Conservation (phyloP, 2,888 invertebrate genomes). For the Philhelius pedissequus region DNA sequence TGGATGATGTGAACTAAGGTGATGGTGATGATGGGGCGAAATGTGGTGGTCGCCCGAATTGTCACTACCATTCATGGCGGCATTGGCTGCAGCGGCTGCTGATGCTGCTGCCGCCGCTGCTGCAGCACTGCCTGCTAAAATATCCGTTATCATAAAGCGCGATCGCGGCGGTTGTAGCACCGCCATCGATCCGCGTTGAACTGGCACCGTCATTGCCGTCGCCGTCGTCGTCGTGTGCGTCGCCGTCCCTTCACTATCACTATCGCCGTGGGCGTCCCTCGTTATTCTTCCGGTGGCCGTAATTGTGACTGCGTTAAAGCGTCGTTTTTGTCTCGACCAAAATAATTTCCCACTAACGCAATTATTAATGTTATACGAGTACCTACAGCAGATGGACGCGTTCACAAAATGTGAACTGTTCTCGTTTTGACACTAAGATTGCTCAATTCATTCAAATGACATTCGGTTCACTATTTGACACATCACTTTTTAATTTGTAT, state of each 20-base stretch:
- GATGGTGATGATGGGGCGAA: conserved; percentile 68
- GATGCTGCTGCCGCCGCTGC: conserved; percentile 76
- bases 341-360: conserved; percentile 8
- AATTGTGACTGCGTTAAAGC: conserved; percentile 64
- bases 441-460: conserved; percentile 16
- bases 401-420: conserved; percentile 37
- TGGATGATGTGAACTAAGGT: conserved; percentile 65
- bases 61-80: conserved; percentile 66
- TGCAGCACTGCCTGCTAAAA: conserved; percentile 83
- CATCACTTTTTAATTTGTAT: not conserved
- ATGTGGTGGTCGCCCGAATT: conserved; percentile 67
- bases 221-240: conserved; percentile 55
- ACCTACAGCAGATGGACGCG: not conserved
- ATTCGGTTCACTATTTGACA: conserved; percentile 18
- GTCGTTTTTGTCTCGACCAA: conserved; percentile 42
- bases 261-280: conserved; percentile 68
- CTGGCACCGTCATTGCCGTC: conserved; percentile 79
- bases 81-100: conserved; percentile 66
- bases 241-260: conserved; percentile 74
- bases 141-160: conserved; percentile 94
- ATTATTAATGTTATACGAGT: not conserved
- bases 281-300: conserved; percentile 69
- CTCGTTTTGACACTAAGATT: conserved; percentile 12
- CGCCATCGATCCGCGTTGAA: conserved; percentile 79
- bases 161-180: conserved; percentile 86